phyloP scores from a whole-genome alignment of 2,797 vertebrate genomes.

The Catamblyrhynchus diadema region DNA sequence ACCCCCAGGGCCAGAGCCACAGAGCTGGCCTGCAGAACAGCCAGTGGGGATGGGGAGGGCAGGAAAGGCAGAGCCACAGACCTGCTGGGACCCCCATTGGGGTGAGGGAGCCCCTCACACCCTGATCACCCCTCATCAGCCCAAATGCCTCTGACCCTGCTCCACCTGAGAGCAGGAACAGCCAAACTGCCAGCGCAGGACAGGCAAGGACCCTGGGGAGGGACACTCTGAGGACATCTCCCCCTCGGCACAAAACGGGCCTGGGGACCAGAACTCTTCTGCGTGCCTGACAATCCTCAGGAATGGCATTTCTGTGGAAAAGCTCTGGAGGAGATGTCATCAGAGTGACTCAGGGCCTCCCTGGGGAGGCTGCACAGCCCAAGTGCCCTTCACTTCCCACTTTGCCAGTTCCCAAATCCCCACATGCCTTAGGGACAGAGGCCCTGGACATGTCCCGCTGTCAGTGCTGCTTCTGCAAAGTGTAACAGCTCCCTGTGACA shows the following conservation, averaged over 20 bases:
- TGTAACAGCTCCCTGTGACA: not conserved
- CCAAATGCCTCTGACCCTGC: not conserved
- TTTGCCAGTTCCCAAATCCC: not conserved
- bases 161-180: not conserved
- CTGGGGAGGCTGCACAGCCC: not conserved
- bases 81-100: not conserved
- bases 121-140: accelerated
- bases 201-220: not conserved
- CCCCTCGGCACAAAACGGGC: accelerated
- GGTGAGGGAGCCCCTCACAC: not conserved
- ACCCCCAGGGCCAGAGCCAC: not conserved
- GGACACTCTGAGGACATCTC: accelerated
- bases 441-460: not conserved
- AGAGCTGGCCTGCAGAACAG: constrained; percentile 34
- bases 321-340: not conserved
- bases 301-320: not conserved
- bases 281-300: not conserved
- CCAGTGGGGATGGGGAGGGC: not conserved
- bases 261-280: not conserved
- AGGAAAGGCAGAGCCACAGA: constrained; percentile 29
- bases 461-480: not conserved
- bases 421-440: accelerated
- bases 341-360: not conserved
- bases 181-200: not conserved
- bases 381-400: not conserved